Evolutionary conservation across 2,113 vertebrate species (phyloP).

Genomic region (Dinomys branickii): DNA sequence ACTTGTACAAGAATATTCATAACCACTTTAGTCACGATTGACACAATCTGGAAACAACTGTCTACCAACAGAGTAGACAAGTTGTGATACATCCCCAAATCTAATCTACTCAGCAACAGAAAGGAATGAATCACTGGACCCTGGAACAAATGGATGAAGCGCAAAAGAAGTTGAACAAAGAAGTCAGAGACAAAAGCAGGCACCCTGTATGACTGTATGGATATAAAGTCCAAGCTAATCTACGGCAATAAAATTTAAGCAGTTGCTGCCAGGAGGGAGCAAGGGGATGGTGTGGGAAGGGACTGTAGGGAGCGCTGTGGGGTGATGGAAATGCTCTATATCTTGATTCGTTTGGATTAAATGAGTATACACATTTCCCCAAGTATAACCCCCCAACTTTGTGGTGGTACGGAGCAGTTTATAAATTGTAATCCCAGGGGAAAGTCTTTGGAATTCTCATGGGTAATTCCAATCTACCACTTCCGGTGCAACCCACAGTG

Average conservation of each 20-base stretch:
- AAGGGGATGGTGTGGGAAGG: not conserved
- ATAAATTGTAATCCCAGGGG: no score
- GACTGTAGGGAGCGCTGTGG: not conserved
- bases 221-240: not conserved
- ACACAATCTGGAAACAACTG: not conserved
- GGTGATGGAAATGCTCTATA: not conserved
- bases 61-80: not conserved
- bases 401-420: no score
- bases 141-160: not conserved
- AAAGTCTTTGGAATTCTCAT: not conserved
- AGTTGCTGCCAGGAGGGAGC: not conserved
- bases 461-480: not conserved
- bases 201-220: not conserved
- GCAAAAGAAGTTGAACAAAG: conserved; percentile 35
- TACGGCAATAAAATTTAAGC: not conserved
- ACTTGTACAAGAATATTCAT: not conserved
- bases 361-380: not conserved
- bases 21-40: not conserved
- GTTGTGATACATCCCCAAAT: not conserved
- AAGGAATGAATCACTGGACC: not conserved
- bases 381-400: not conserved
- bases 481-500: not conserved
- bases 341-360: conserved; percentile 20
- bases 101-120: not conserved
- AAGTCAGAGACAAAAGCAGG: not conserved